Evolutionary conservation across 2,797 vertebrate species (phyloP).

Genomic region (Paramormyrops hopkinsi): DNA sequence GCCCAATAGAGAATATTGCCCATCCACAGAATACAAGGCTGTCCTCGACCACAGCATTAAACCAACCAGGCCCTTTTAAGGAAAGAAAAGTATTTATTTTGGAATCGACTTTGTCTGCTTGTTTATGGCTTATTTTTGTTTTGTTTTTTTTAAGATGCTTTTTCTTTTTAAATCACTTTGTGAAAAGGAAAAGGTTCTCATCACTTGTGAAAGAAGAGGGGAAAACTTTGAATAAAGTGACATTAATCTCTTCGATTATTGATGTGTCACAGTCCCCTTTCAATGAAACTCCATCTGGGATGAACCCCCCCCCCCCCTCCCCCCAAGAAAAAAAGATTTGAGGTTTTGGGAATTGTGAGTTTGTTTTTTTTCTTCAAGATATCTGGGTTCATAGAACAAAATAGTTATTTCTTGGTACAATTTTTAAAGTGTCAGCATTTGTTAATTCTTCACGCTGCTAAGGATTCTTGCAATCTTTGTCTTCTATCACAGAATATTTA

Average conservation of each 20-base stretch:
- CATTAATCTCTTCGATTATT: neutral
- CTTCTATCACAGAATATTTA: neutral
- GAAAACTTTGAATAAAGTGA: conserved; percentile 7
- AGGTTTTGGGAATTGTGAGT: neutral
- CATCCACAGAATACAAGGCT: conserved; percentile 4
- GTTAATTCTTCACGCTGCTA: conserved; percentile 19
- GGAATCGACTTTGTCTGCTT: conserved; percentile 16
- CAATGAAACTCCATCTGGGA: neutral
- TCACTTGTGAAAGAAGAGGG: neutral
- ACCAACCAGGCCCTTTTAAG: conserved; percentile 17
- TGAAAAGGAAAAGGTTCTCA: neutral
- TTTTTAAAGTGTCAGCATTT: conserved; percentile 20
- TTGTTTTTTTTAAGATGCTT: neutral
- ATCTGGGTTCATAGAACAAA: neutral
- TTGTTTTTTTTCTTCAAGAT: neutral
- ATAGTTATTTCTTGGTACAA: conserved; percentile 3
- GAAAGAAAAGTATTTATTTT: conserved; percentile 30
- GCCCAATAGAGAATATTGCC: conserved; percentile 16
- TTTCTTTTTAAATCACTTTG: conserved; percentile 15
- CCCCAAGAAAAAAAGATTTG: neutral
- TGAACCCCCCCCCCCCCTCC: neutral
- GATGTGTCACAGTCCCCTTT: neutral
- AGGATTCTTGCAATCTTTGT: neutral
- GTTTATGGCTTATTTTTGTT: conserved; percentile 6
- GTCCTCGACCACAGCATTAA: neutral